Evolutionary conservation across 2,888 invertebrate species (phyloP), one percentile per base, ranked within the genome.

Genomic region (Drosophila melanocephala): DNA sequence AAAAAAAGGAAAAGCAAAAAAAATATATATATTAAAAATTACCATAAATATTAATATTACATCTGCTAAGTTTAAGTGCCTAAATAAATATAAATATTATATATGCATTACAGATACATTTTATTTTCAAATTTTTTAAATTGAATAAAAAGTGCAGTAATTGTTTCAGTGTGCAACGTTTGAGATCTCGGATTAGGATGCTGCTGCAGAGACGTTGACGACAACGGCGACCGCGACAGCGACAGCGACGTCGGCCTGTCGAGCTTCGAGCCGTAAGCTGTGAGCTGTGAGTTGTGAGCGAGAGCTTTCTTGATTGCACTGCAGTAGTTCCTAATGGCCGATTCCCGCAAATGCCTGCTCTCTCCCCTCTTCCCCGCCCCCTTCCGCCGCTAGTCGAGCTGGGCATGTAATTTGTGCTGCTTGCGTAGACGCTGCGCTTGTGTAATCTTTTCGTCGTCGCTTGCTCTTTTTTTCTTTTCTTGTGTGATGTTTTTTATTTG

Each of bases 231-330:
- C 53, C 68, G 57, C 37, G 53, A 5, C 59, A 57, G 33, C 69
- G 57, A 37, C 59, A 56, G 32, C 71, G 64, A 32, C 72, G 35
- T 57, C 53, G 59, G 42, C 65, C 56, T 62, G 30, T 33, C 33
- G 44, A 65, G 77, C 72, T 72, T 60, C 51, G 26, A 42, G 39
- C 60, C 65, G 42, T 59, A 50, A 72, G 72, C 65, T 51, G 22
- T 30, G 39, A 72, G 72, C 63, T 51, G 22, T 57, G 28, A 57
- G 28, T n/a, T 70, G 60, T 33, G 67, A 76, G 65, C 55, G 81
- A 83, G 83, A 88, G 90, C 83, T 87, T 88, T 87, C 86, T 79
- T 87, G 86, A 81, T 81, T 87, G 86, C 83, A 85, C 69, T 72
- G 68, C 71, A 68, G 74, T 85, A 59, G 75, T 87, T 85, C 83